Base-by-base conservation (phyloP, 1,140 invertebrate species). In the Drosophila auraria region DNA sequence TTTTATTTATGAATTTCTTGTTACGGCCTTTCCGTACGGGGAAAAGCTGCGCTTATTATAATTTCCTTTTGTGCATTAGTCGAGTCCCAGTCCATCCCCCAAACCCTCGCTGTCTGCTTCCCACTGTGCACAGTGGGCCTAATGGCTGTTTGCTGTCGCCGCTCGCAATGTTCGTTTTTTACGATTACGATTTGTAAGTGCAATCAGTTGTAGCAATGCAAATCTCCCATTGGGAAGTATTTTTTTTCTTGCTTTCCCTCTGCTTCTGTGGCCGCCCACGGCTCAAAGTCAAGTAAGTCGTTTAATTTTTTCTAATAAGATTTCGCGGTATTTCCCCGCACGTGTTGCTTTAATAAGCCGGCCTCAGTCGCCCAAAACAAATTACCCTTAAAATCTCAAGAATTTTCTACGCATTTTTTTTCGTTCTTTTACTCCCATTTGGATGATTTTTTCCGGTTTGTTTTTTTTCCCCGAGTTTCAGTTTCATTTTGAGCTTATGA, bases 81-180 rank as follows among this genome's bases (percentile, higher is more conserved):
- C 65, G 27, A 27, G 49, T 17, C 56, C 27, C 44, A 53, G 27
- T 25, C 36, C 62, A 50, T n/a, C 36, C 73, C 51, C 27, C 38
- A 20, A 15, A 44, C 27, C 72, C 12, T 25, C 15, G 25, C 23
- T 12, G 64, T 68, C 17, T 40, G 30, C 54, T 56, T 11, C 54
- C 86, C 68, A 89, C 84, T 89, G 84, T 89, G 84, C 86, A 89
- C 86, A 89, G 83, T 87, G 84, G 86, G 74, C 56, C 61, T 87
- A 87, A 87, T 87, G 83, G 80, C 69, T 70, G 64, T 87, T 84
- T 49, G 54, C 60, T 84, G 86, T 73, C 69, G 30, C 68, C 9
- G 30, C 69, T 61, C 17, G 51, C 17, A 23, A 61, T 49, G 47
- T 77, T 87, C 64, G 54, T 33, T 58, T 66, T 62, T 70, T 80